Evolutionary conservation across 1,140 invertebrate genomes (phyloP).

Genomic region (Hyphantria cunea): DNA sequence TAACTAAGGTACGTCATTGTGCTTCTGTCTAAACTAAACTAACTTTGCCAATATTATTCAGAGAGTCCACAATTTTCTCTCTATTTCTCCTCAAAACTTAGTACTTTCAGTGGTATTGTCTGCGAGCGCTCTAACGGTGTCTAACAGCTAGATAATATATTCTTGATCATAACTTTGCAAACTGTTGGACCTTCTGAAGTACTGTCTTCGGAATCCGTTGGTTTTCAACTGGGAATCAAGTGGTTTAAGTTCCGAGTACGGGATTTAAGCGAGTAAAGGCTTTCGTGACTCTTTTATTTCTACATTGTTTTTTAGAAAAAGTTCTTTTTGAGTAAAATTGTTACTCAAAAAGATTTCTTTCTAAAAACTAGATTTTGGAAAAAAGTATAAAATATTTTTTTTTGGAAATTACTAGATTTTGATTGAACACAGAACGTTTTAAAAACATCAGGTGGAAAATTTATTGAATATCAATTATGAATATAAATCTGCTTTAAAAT

Average conservation of each 20-base stretch:
- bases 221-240: conserved; percentile 5
- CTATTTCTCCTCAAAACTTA: conserved; percentile 1
- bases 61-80: too few relatives aligned
- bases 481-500: too few relatives aligned
- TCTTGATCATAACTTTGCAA: conserved; percentile 20
- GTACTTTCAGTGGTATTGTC: conserved; percentile 4
- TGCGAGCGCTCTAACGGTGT: background rate
- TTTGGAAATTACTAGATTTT: too few relatives aligned
- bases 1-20: background rate
- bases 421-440: too few relatives aligned
- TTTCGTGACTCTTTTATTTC: too few relatives aligned
- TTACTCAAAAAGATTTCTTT: too few relatives aligned
- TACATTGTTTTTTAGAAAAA: too few relatives aligned
- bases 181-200: conserved; percentile 16
- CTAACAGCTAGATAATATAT: conserved; percentile 17
- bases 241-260: background rate
- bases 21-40: background rate
- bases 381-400: too few relatives aligned
- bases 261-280: background rate
- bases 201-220: conserved; percentile 1
- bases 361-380: too few relatives aligned
- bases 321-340: too few relatives aligned
- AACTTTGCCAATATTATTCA: background rate
- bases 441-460: too few relatives aligned
- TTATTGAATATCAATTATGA: too few relatives aligned